Base-by-base conservation (phyloP, 2,888 invertebrate species). In the Machimus rusticus region DNA sequence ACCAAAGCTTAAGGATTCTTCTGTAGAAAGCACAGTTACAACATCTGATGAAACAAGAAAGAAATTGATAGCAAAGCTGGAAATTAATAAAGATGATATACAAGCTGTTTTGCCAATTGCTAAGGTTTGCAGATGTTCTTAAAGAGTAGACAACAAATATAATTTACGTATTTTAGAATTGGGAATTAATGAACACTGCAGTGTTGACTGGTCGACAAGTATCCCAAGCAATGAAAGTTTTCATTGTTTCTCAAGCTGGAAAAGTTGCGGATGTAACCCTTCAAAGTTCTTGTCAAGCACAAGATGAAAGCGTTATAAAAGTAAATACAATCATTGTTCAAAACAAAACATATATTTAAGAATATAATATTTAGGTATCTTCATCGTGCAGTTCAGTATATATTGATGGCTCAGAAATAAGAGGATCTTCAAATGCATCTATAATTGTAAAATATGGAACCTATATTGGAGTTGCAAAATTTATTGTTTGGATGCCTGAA, bases 401-500 rank as follows among this genome's bases (percentile, higher is more conserved):
- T 93, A 96, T 99, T 39, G 99, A 99, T 92, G 99, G 99, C 0
- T 98, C 98, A 6, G 99, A 99, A 93, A 97, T 97, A 88, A 95
- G 98, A 1, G 99, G 99, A 19, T 98, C 98, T 0, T 97, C 98
- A 57, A 99, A 98, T 91, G 99, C 98, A 1, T 98, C 98, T 0
- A 97, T 99, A 46, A 95, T 98, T 86, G 98, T 98, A 85, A 97
- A 97, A 92, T 98, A 97, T 91, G 98, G 98, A 39, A 97, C 98
- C 1, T 97, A 97, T 92, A 96, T 96, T 34, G 98, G 98, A 16
- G 93, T 97, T 89, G 97, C 98, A 2, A 95, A 96, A 88, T 98
- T 98, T 92, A 97, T 97, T 23, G 98, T 99, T 1, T 99, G 99
- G 99, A 98, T 98, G 96, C 99, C 99, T 0, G 98, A 98, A 92